Conservation (phyloP, 2,888 invertebrate genomes). For the Leptarthrus brevirostris region DNA sequence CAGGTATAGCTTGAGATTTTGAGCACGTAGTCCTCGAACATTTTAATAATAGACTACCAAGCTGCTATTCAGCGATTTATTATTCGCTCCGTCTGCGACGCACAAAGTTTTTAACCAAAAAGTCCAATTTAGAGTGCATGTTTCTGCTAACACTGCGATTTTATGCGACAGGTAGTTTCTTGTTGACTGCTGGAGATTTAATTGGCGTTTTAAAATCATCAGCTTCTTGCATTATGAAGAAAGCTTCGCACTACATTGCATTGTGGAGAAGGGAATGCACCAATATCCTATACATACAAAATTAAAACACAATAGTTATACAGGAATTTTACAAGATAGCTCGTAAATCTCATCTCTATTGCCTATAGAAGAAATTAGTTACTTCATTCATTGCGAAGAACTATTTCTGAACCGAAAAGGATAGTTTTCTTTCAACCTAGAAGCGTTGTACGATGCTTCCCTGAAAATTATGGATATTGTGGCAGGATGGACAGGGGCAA, state of each 20-base stretch:
- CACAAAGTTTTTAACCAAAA: too few relatives aligned
- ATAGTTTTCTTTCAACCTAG: conserved; percentile 10
- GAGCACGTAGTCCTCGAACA: too few relatives aligned
- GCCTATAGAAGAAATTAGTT: too few relatives aligned
- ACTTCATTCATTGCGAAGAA: too few relatives aligned
- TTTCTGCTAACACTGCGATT: too few relatives aligned
- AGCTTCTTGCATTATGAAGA: conserved; percentile 1
- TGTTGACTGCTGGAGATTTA: conserved; percentile 9
- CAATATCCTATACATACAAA: background rate
- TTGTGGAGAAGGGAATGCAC: background rate
- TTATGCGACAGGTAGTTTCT: background rate
- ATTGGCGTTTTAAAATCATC: conserved; percentile 9
- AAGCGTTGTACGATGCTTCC: background rate
- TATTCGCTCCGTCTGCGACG: too few relatives aligned
- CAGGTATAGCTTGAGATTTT: too few relatives aligned
- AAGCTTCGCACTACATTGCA: conserved; percentile 26
- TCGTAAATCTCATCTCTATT: too few relatives aligned
- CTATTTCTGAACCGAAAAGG: conserved; percentile 32
- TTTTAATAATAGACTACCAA: too few relatives aligned
- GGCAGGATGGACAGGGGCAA: conserved; percentile 20
- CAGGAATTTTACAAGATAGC: conserved; percentile 14
- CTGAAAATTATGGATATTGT: conserved; percentile 35
- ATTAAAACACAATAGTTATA: background rate
- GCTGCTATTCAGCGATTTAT: too few relatives aligned
- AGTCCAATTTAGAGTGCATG: too few relatives aligned